These are phyloP conservation scores for Conchocele bisecta DNA, from an alignment of 2,888 invertebrate species.

Conservation along the genomic window DNA sequence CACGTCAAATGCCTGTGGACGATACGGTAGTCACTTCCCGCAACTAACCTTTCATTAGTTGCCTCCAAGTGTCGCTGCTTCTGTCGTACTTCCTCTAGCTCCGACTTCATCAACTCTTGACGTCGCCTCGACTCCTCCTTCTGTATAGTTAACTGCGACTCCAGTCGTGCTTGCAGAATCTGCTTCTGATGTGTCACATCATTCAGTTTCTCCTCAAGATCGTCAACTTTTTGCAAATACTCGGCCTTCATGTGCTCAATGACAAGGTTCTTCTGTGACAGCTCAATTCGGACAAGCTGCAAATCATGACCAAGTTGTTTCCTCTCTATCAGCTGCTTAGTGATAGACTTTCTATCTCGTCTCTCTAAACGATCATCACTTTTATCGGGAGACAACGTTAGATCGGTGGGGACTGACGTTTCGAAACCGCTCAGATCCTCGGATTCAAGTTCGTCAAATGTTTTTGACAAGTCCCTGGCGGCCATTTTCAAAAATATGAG, in stretches of 20 bases:
- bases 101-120: conserved; percentile 77
- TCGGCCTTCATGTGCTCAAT: conserved; percentile 82
- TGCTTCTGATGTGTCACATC: conserved; percentile 82
- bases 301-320: conserved; percentile 82
- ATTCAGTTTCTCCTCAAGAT: conserved; percentile 81
- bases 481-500: conserved; percentile 62
- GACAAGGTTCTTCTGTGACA: conserved; percentile 81
- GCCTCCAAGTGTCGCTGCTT: conserved; percentile 80
- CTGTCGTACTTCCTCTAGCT: conserved; percentile 78
- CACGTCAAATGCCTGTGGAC: too few species aligned
- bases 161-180: conserved; percentile 78
- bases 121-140: conserved; percentile 79
- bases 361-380: conserved; percentile 59
- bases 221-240: conserved; percentile 79
- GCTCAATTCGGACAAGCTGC: conserved; percentile 82
- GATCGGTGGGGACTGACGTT: conserved; percentile 81
- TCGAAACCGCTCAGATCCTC: conserved; percentile 80
- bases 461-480: conserved; percentile 74
- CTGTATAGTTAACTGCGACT: conserved; percentile 80
- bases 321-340: conserved; percentile 80
- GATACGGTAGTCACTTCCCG: too few species aligned
- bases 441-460: conserved; percentile 76
- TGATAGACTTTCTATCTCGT: conserved; percentile 68
- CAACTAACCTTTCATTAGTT: conserved; percentile 74
- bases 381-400: conserved; percentile 80